Percentiles rank a stretch among this genome's conserved stretches.
These are phyloP conservation scores for Drosophila watanabei DNA, from an alignment of 1,140 invertebrate genomes.

Conservation along the genomic window DNA sequence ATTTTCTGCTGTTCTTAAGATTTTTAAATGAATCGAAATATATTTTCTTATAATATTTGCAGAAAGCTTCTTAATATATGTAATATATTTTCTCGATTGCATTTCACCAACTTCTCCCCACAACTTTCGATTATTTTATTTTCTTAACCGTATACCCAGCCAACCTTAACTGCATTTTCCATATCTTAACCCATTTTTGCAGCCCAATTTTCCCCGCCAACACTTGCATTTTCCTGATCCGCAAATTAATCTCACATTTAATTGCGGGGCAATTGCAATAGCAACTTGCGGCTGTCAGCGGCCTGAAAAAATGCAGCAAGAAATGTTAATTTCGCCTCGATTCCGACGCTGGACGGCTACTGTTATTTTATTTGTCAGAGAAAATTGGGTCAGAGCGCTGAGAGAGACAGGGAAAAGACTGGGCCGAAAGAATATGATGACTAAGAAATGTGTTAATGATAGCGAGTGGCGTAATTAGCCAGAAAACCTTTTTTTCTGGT, in stretches of 20 bases:
- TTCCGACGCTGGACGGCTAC: conserved; percentile 33
- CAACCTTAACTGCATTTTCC: conserved; percentile 20
- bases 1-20: background rate
- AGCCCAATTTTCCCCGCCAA: conserved; percentile 23
- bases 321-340: conserved; percentile 45
- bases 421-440: conserved; percentile 61
- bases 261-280: conserved; percentile 60
- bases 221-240: conserved; percentile 56
- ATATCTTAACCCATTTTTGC: conserved; percentile 39
- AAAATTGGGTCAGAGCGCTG: conserved; percentile 60
- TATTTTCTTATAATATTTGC: background rate
- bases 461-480: conserved; percentile 68
- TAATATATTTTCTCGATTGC: background rate
- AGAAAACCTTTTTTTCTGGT: conserved; percentile 38
- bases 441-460: conserved; percentile 76
- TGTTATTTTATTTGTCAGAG: conserved; percentile 50
- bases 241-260: conserved; percentile 63
- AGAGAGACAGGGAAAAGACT: conserved; percentile 13
- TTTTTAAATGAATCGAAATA: background rate
- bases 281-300: conserved; percentile 45
- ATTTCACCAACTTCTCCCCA: background rate
- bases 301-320: conserved; percentile 29
- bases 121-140: conserved; percentile 1
- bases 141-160: background rate
- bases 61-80: no score